Evolutionary conservation across 1,140 invertebrate genomes (phyloP).

Genomic region (Drosophila pachea): DNA sequence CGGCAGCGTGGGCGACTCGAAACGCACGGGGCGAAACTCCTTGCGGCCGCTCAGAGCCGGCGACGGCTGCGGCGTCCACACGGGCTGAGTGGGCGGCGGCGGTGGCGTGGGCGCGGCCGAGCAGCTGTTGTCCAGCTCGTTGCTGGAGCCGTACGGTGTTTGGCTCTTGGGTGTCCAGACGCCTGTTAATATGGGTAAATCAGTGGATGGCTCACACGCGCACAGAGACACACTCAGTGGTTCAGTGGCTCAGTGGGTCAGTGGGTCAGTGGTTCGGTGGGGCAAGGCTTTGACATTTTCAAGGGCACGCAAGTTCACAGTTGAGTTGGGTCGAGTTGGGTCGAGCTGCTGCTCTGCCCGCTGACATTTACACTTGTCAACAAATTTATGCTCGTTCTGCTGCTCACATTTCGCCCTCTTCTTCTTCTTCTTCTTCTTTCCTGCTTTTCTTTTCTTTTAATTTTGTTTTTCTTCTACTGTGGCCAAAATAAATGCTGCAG

Average conservation of each 20-base stretch:
- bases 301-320: conserved; percentile 56
- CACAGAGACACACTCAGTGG: conserved; percentile 3
- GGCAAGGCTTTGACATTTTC: conserved; percentile 66
- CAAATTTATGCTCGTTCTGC: conserved; percentile 60
- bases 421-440: conserved; percentile 1
- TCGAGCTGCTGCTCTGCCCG: not conserved
- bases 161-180: conserved; percentile 73
- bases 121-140: conserved; percentile 55
- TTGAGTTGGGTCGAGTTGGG: conserved; percentile 46
- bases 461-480: too few species aligned
- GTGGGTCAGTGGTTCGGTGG: conserved; percentile 9
- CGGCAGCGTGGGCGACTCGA: conserved; percentile 85
- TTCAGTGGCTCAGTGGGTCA: conserved; percentile 12
- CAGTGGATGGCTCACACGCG: conserved; percentile 10
- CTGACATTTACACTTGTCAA: conserved; percentile 72
- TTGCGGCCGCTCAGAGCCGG: conserved; percentile 82
- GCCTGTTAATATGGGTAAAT: conserved; percentile 57
- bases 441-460: too few species aligned
- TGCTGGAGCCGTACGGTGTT: conserved; percentile 67
- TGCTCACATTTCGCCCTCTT: conserved; percentile 5
- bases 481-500: conserved; percentile 63
- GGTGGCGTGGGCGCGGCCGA: conserved; percentile 78
- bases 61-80: conserved; percentile 82
- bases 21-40: conserved; percentile 87
- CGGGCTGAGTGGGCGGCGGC: conserved; percentile 82